phyloP scores from a whole-genome alignment of 2,113 vertebrate genomes.

The Neotoma lepida region DNA sequence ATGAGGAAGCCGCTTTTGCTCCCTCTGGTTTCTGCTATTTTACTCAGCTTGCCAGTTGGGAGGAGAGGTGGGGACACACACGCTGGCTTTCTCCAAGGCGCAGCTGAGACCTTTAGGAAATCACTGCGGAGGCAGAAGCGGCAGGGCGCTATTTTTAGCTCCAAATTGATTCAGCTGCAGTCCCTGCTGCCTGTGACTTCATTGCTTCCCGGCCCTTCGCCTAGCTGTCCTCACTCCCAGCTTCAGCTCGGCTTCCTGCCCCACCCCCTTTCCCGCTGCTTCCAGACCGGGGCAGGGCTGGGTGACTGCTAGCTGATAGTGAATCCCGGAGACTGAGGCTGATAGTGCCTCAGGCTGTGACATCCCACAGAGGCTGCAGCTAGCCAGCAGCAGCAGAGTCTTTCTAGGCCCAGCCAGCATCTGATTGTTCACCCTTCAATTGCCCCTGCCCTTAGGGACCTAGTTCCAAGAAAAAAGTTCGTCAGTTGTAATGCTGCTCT shows the following conservation, averaged over 20 bases:
- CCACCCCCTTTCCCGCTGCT: background rate
- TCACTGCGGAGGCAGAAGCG: conserved; percentile 66
- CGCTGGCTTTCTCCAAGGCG: conserved; percentile 36
- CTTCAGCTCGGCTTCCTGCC: conserved; percentile 41
- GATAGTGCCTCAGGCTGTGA: conserved; percentile 60
- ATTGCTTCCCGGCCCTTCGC: conserved; percentile 15
- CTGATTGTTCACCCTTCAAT: conserved; percentile 77
- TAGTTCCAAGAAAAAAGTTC: conserved; percentile 69
- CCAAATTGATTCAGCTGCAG: conserved; percentile 77
- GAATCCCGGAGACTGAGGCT: conserved; percentile 51
- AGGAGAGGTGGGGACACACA: conserved; percentile 45
- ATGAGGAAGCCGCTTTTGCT: background rate
- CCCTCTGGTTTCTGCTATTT: conserved; percentile 11
- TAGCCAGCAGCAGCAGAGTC: conserved; percentile 70
- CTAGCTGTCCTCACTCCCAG: conserved; percentile 22
- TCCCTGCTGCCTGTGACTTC: conserved; percentile 64
- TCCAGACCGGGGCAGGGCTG: conserved; percentile 20
- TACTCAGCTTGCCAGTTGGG: conserved; percentile 38
- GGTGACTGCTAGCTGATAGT: background rate
- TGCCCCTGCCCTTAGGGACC: conserved; percentile 70
- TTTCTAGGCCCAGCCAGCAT: background rate
- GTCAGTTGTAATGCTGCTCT: conserved; percentile 57
- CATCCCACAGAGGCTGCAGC: conserved; percentile 68
- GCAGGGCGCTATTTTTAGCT: conserved; percentile 76
- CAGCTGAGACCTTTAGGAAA: conserved; percentile 69